These are phyloP conservation scores for Julus scanicus DNA, from an alignment of 2,888 invertebrate genomes.

Conservation along the genomic window DNA sequence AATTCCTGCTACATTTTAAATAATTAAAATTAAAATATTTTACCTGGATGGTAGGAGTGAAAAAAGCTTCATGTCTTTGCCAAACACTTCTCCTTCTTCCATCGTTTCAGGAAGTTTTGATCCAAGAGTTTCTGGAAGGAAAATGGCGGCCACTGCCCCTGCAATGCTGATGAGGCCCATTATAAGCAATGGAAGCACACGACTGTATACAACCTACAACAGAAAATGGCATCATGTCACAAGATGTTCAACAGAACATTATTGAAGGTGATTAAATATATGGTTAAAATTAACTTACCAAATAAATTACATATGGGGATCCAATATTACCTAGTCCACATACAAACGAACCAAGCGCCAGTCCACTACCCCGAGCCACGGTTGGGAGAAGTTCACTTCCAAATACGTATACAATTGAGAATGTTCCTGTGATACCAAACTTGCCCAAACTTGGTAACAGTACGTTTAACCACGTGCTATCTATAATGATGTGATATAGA, in stretches of 20 bases:
- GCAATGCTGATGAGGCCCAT: constrained; percentile 83
- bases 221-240: not conserved
- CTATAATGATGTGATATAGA: not conserved
- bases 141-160: constrained; percentile 83
- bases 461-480: constrained; percentile 72
- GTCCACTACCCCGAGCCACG: constrained; percentile 74
- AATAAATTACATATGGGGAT: constrained; percentile 74
- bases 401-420: constrained; percentile 77
- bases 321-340: constrained; percentile 74
- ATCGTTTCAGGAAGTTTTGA: constrained; percentile 86
- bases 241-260: not conserved
- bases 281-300: constrained; percentile 64
- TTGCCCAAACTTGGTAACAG: constrained; percentile 75
- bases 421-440: constrained; percentile 76
- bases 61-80: constrained; percentile 63
- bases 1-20: not conserved
- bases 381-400: constrained; percentile 77
- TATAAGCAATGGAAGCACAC: constrained; percentile 79
- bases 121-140: constrained; percentile 84
- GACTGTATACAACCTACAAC: constrained; percentile 71
- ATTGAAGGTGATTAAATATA: too few species aligned
- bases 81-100: constrained; percentile 78
- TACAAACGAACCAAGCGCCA: constrained; percentile 76
- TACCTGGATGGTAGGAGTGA: constrained; percentile 28
- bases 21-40: not conserved